Base-by-base conservation (phyloP, 2,113 vertebrate species). In the Semicossyphus pulcher region DNA sequence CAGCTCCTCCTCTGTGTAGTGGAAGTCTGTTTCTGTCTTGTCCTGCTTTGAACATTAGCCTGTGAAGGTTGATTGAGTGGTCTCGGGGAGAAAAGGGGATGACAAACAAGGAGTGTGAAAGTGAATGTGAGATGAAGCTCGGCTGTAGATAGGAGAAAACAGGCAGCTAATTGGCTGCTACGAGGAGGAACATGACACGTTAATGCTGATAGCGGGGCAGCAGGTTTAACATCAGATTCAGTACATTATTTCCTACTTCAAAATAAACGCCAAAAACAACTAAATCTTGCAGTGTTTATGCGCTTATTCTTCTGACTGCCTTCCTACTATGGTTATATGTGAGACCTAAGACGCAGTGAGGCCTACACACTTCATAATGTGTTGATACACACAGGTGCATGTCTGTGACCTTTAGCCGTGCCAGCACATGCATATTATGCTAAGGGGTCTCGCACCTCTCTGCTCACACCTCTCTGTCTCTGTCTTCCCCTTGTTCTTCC, bases 401-500 rank as follows among this genome's bases (percentile, higher is more conserved):
- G 72, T 64, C 65, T 84, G 62, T 89, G 92, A 92, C 92, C 91
- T 93, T 93, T 92, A 86, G 78, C 80, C 54, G 86, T 64, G 81
- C 76, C 62, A 56, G 76, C 84, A 81, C 85, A 81, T 87, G 88
- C 90, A 89, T 85, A 89, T 90, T 83, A 72, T 74, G 81, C 81
- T 73, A 21, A 28, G 78, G n/a, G 78, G 81, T 80, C 82, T 70
- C 31, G 49, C 77, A 80, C 78, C 67, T 72, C 76, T 72, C 48
- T 15, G 72, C 80, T 18, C 18, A 44, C 39, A 67, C 72, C 80
- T 79, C 85, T 89, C 88, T 44, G 83, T 88, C 91, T 86, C 58
- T 83, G 89, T 91, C 90, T 86, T 70, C 28, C 49, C 45, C 45
- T 14, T 82, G 68, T 82, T 80, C 86, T 89, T 86, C 86, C 64